Evolutionary conservation across 2,797 vertebrate species (phyloP), one percentile per base, ranked within the genome.

Genomic region (Megaceryle alcyon): DNA sequence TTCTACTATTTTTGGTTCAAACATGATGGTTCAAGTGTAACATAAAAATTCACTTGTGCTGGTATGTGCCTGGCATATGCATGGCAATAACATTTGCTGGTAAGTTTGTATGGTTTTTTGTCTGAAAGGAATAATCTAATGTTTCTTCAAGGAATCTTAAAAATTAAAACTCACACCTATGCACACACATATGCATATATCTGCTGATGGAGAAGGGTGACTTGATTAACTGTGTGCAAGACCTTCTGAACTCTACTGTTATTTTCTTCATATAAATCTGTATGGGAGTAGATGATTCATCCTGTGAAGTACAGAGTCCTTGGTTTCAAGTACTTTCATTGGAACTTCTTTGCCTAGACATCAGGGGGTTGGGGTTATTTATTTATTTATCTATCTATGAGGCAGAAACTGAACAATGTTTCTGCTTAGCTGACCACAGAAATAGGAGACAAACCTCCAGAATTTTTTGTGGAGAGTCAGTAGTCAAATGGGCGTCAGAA

Each of bases 1-100:
- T 84, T 84, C 78, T 82, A 44, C 92, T 95, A 79, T 92, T 95
- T 95, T 88, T 72, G 69, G 33, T 84, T 94, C 33, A 88, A 80
- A 92, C 66, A 81, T 76, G 37, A 33, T 81, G 73, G 65, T 78
- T 78, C 44, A 91, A 90, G 64, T 78, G 18, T 76, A 90, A 82
- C 41, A 39, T 0, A 56, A 35, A 35, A 54, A 23, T 18, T 44
- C 11, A 73, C 7, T 60, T 77, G 22, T 70, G n/a, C 41, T 83
- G 31, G 29, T 43, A n/a, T 71, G 19, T 76, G 13, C 11, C 33
- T 53, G n/a, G n/a, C 12, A 39, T 53, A 14, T 60, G 37, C 28
- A 51, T 33, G 25, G 60, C 25, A 71, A 68, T 39, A 46, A 5
- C 2, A 66, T 35, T 81, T 83, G 14, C 23, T 72, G 41, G 2